A percentile compares a stretch with the other conserved stretches of the same genome.
phyloP scores from a whole-genome alignment of 2,888 invertebrate species.

The Drosophila kuntzei region DNA sequence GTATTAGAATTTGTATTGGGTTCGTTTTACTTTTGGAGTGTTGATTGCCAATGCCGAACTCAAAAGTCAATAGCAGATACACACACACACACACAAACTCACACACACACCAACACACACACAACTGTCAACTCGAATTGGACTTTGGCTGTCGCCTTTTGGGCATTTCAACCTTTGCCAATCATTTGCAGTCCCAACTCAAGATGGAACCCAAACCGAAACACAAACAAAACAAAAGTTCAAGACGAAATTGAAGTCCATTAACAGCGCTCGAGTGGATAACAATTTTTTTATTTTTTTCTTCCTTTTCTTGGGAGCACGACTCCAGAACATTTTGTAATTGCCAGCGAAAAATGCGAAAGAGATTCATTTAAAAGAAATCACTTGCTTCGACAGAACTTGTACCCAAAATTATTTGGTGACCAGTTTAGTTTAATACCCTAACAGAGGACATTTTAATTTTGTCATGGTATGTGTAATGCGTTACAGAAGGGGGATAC shows the following conservation, averaged over 20 bases:
- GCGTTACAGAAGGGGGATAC: not conserved
- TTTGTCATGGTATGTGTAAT: not conserved
- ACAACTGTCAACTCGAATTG: constrained; percentile 50
- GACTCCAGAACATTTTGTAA: constrained; percentile 44
- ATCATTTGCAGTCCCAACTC: constrained; percentile 59
- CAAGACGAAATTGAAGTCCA: constrained; percentile 56
- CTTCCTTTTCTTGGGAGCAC: not conserved
- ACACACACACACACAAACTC: constrained; percentile 7
- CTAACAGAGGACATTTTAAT: not conserved
- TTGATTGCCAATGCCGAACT: constrained; percentile 60
- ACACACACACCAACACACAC: constrained; percentile 6
- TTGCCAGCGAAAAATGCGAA: constrained; percentile 39
- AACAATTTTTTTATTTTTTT: constrained; percentile 26
- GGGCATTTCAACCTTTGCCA: constrained; percentile 51
- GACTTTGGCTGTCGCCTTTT: constrained; percentile 39
- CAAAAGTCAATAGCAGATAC: constrained; percentile 65
- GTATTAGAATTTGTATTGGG: constrained; percentile 31
- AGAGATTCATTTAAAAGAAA: constrained; percentile 53
- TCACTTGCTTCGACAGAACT: constrained; percentile 40
- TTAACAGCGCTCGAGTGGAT: constrained; percentile 74
- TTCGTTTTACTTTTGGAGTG: constrained; percentile 31
- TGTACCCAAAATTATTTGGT: constrained; percentile 54
- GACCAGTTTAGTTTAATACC: constrained; percentile 17
- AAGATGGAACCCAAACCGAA: constrained; percentile 16
- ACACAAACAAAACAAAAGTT: constrained; percentile 46